Percentiles rank a stretch among this genome's conserved stretches.
These are phyloP conservation scores for Helicoverpa armigera DNA, from an alignment of 1,140 invertebrate species.

Conservation along the genomic window DNA sequence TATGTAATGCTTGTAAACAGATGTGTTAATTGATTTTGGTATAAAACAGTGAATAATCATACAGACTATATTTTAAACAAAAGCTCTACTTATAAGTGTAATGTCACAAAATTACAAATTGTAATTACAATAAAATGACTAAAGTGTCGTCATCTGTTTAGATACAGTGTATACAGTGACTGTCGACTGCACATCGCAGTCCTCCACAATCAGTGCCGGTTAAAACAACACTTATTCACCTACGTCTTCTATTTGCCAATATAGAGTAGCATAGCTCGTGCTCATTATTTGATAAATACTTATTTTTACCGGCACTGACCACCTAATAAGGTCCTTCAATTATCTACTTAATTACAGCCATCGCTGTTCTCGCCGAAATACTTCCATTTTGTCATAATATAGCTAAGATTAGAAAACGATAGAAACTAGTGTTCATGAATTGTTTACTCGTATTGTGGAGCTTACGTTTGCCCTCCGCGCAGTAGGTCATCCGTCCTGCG, in stretches of 20 bases:
- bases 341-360: neutral
- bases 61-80: neutral
- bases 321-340: neutral
- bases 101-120: no score
- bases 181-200: no score
- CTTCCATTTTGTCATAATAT: constrained; percentile 35
- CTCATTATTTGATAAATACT: neutral
- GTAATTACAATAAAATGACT: no score
- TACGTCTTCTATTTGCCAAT: no score
- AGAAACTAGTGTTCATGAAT: constrained; percentile 11
- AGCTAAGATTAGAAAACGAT: constrained; percentile 11
- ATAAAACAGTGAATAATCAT: no score
- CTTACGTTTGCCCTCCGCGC: constrained; percentile 36
- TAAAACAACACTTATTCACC: no score
- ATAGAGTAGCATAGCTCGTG: no score
- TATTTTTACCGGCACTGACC: neutral
- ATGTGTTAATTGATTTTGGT: no score
- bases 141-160: no score
- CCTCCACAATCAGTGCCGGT: no score
- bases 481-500: constrained; percentile 45
- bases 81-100: neutral
- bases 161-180: no score
- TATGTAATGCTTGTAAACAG: no score
- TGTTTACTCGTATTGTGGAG: constrained; percentile 23
- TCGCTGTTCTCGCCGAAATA: constrained; percentile 6